Evolutionary conservation across 2,797 vertebrate species (phyloP).

Genomic region (Thalassophryne amazonica): DNA sequence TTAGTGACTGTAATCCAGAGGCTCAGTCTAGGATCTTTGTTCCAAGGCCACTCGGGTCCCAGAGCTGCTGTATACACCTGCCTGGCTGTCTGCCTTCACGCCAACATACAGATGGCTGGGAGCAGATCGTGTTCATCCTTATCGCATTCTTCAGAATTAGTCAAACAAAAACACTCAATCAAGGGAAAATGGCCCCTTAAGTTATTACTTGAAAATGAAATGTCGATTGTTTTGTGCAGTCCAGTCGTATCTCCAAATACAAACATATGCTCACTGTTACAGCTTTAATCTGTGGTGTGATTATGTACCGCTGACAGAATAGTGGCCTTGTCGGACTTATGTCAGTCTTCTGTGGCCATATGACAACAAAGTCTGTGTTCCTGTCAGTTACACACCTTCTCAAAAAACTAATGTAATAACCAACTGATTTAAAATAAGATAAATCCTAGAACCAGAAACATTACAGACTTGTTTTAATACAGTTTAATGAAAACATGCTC

Average conservation of each 20-base stretch:
- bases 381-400: too few relatives aligned
- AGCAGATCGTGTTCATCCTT: not conserved
- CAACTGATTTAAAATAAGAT: too few relatives aligned
- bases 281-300: not conserved
- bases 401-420: too few relatives aligned
- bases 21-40: slow-evolving; percentile 37
- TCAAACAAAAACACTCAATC: slow-evolving; percentile 9
- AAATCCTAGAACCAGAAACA: too few relatives aligned
- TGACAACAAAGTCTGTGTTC: too few relatives aligned
- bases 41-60: slow-evolving; percentile 30
- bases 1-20: slow-evolving; percentile 68
- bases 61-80: slow-evolving; percentile 35
- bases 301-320: not conserved
- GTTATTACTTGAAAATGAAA: not conserved
- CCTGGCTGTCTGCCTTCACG: slow-evolving; percentile 33
- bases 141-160: not conserved
- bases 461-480: too few relatives aligned
- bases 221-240: not conserved
- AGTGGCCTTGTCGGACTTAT: too few relatives aligned
- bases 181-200: slow-evolving; percentile 10
- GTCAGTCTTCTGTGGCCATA: too few relatives aligned
- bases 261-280: not conserved
- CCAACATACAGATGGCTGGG: slow-evolving; percentile 37
- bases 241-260: not conserved
- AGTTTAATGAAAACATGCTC: too few relatives aligned